phyloP scores from a whole-genome alignment of 2,888 invertebrate species.

The Latheticus oryzae region DNA sequence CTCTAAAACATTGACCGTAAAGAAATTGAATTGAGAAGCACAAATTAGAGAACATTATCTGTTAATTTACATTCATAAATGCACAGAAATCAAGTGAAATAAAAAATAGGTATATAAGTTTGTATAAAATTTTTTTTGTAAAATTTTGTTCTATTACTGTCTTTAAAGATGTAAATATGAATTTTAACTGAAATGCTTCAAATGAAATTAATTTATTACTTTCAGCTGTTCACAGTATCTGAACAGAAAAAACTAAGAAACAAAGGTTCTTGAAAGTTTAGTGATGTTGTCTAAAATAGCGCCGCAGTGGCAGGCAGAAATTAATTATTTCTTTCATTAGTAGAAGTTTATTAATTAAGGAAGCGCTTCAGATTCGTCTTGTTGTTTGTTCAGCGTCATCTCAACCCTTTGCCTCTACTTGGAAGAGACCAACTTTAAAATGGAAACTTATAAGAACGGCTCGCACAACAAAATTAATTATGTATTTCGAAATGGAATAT shows the following conservation, averaged over 20 bases:
- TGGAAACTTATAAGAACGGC: conserved; percentile 61
- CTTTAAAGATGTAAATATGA: too few species aligned
- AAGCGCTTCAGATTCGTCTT: conserved; percentile 65
- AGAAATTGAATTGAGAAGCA: conserved; percentile 33
- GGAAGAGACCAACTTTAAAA: conserved; percentile 65
- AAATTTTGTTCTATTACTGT: too few species aligned
- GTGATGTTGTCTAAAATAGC: conserved; percentile 51
- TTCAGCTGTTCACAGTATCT: too few species aligned
- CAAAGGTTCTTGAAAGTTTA: conserved; percentile 39
- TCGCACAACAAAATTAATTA: conserved; percentile 65
- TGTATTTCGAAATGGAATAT: conserved; percentile 63
- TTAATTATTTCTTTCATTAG: conserved; percentile 69
- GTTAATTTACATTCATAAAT: too few species aligned
- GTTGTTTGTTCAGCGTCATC: conserved; percentile 66
- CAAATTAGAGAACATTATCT: conserved; percentile 11
- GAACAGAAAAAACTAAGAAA: conserved; percentile 31
- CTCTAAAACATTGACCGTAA: conserved; percentile 42
- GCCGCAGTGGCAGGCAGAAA: conserved; percentile 64
- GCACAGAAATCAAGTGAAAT: too few species aligned
- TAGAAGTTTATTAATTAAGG: conserved; percentile 68
- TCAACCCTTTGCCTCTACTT: conserved; percentile 64
- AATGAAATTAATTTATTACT: too few species aligned
- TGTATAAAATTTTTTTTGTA: not conserved
- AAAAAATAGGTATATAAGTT: not conserved
- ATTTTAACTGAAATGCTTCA: too few species aligned